Base-by-base conservation (phyloP, 2,113 vertebrate species). In the Myrmophylax atrothorax region DNA sequence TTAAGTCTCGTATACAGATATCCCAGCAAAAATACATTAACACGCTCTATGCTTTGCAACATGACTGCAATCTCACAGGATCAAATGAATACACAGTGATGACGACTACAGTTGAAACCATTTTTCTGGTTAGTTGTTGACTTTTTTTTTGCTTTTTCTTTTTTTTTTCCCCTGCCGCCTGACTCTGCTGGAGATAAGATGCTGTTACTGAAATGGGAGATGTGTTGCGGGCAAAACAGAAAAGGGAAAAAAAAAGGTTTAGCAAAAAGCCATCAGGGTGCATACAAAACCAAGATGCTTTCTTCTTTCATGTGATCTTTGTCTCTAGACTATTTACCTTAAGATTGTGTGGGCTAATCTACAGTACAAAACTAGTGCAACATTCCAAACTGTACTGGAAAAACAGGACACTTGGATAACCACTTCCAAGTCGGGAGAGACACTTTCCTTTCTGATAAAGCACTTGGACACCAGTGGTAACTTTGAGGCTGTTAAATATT, bases 361-460 rank as follows among this genome's bases (percentile, higher is more conserved):
- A 44, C 44, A 87, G 89, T 25, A 67, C 33, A 70, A 70, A 78
- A 93, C 42, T 75, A 76, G 73, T 9, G 79, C 37, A 84, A 87
- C 95, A 97, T 90, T 93, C 89, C 84, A 86, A 93, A 56, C 75
- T n/a, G 17, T 75, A 59, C 86, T 95, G 86, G 64, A 90, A 78
- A 94, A 94, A 94, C 85, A 94, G 85, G 83, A 81, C 75, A 86
- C 82, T 52, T 35, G 74, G 90, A 94, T 93, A 96, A 93, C 38
- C 33, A 64, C 79, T 95, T 94, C 87, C 68, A 94, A 93, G 73
- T 12, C 4, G 0, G 60, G 79, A 94, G 59, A 93, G 77, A 89
- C 62, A 75, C 49, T 0, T 92, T 94, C 76, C 86, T 90, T 84
- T 84, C 93, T 75, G 91, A 94, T 93, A 94, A 97, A 93, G 68